Percentiles rank a stretch among this genome's conserved stretches.
These are phyloP conservation scores for Apis dorsata DNA, from an alignment of 1,140 invertebrate genomes.

Conservation along the genomic window DNA sequence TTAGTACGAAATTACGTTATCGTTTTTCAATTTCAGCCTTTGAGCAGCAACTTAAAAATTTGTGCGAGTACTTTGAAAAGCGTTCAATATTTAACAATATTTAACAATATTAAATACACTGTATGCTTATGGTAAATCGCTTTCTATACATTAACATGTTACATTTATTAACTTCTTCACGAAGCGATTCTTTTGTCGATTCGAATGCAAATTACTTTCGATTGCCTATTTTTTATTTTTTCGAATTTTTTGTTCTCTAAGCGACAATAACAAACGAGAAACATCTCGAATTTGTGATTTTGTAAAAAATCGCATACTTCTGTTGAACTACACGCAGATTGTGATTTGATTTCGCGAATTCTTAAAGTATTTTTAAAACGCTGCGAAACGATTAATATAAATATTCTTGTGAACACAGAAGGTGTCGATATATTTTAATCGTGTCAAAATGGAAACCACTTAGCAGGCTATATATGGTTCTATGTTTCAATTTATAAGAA, in stretches of 20 bases:
- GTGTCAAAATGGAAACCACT: not conserved
- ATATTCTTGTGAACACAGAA: conserved; percentile 29
- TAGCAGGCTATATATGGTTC: not conserved
- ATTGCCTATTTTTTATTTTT: not conserved
- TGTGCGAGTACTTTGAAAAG: not conserved
- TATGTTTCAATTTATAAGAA: not conserved
- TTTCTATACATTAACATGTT: not conserved
- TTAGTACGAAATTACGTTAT: not conserved
- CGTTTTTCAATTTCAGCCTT: not conserved
- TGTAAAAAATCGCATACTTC: not conserved
- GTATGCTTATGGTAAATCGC: not conserved
- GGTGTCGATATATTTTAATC: conserved; percentile 23
- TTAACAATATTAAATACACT: not conserved
- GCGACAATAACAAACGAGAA: not conserved
- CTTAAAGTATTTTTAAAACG: conserved; percentile 26
- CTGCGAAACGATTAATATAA: conserved; percentile 16
- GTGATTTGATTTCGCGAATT: conserved; percentile 17
- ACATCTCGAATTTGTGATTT: not conserved
- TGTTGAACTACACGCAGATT: not conserved
- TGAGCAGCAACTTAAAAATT: not conserved
- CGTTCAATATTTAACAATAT: not conserved
- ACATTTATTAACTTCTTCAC: not conserved
- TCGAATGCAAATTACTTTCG: not conserved
- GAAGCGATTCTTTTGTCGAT: not conserved
- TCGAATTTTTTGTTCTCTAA: not conserved